Conservation (phyloP, 1,140 invertebrate species). For the Octopus sinensis region DNA sequence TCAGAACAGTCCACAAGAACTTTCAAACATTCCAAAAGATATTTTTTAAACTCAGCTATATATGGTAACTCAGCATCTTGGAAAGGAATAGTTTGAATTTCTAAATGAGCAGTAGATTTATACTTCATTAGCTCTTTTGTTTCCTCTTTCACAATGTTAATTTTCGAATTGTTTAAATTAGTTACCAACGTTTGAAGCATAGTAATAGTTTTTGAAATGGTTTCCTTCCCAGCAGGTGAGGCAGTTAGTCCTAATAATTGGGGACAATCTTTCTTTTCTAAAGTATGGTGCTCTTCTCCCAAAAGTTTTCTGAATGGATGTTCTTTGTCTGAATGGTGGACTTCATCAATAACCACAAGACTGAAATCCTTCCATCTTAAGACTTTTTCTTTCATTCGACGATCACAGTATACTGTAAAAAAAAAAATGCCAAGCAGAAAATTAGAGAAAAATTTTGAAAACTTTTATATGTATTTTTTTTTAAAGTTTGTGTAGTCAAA, state of each 20-base stretch:
- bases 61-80: neutral
- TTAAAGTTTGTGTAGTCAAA: too few relatives aligned
- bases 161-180: slow-evolving; percentile 36
- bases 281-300: slow-evolving; percentile 23
- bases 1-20: neutral
- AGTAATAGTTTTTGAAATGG: slow-evolving; percentile 30
- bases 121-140: slow-evolving; percentile 26
- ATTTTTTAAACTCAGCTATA: neutral
- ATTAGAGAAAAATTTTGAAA: too few relatives aligned
- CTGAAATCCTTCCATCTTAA: slow-evolving; percentile 45
- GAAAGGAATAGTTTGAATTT: neutral
- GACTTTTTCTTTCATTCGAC: slow-evolving; percentile 15
- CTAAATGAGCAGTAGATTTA: slow-evolving; percentile 40
- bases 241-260: slow-evolving; percentile 51
- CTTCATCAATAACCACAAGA: slow-evolving; percentile 51
- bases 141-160: slow-evolving; percentile 36
- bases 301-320: slow-evolving; percentile 45
- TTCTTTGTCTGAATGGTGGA: slow-evolving; percentile 47
- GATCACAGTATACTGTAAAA: too few relatives aligned
- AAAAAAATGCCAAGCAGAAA: too few relatives aligned
- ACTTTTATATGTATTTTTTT: too few relatives aligned
- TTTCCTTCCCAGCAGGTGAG: slow-evolving; percentile 46
- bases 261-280: slow-evolving; percentile 22
- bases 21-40: neutral
- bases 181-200: slow-evolving; percentile 40